A percentile compares a stretch with the other conserved stretches of the same genome.
Evolutionary conservation across 1,140 invertebrate genomes (phyloP).

Genomic region (Rhopalosiphum maidis): DNA sequence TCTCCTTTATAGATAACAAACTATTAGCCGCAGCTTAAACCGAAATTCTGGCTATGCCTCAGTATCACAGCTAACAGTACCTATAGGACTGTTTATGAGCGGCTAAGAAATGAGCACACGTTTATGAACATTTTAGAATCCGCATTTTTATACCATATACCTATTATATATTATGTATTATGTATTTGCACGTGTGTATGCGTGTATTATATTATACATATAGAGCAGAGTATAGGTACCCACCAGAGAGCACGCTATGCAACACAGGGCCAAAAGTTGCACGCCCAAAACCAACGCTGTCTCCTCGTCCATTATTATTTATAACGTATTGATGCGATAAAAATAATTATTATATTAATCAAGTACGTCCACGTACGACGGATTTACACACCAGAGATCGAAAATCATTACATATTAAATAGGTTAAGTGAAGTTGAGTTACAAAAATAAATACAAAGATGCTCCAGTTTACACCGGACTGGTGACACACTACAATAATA

Average conservation of each 20-base stretch:
- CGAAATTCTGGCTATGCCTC: not conserved
- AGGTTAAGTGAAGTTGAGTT: not conserved
- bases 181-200: too few relatives aligned
- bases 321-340: not conserved
- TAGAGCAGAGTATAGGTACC: constrained; percentile 63
- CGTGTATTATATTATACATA: too few relatives aligned
- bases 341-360: not conserved
- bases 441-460: not conserved
- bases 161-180: not conserved
- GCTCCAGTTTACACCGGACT: not conserved
- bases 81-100: too few relatives aligned
- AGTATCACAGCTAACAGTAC: not conserved
- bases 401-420: not conserved
- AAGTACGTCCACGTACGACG: not conserved
- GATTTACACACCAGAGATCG: not conserved
- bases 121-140: too few relatives aligned
- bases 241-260: constrained; percentile 77
- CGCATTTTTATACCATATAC: too few relatives aligned
- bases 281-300: constrained; percentile 78
- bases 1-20: not conserved
- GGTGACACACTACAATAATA: not conserved
- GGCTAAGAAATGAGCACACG: too few relatives aligned
- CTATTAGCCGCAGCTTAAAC: not conserved
- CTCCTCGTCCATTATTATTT: constrained; percentile 70
- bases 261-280: constrained; percentile 78